These are phyloP conservation scores for Limonius californicus DNA, from an alignment of 1,140 invertebrate species.

Conservation along the genomic window DNA sequence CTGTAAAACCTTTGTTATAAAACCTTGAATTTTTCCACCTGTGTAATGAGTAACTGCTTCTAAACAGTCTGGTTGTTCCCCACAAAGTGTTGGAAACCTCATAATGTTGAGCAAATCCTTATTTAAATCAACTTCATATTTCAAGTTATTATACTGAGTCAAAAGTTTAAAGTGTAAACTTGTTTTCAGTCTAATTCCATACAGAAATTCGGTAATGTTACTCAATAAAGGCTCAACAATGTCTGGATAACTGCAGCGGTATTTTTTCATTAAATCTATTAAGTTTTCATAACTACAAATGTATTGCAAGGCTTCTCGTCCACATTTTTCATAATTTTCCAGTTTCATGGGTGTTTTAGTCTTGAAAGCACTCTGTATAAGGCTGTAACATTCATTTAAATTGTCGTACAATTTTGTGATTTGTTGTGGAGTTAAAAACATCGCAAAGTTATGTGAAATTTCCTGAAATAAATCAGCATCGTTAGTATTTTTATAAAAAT, in stretches of 20 bases:
- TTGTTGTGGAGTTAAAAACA: slow-evolving; percentile 30
- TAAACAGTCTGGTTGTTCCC: slow-evolving; percentile 44
- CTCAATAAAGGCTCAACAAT: slow-evolving; percentile 59
- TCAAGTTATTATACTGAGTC: slow-evolving; percentile 21
- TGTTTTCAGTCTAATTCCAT: slow-evolving; percentile 53
- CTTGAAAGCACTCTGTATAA: neutral
- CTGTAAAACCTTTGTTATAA: slow-evolving; percentile 37
- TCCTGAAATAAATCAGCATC: slow-evolving; percentile 35
- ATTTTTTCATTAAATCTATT: slow-evolving; percentile 36
- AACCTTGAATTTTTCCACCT: slow-evolving; percentile 41
- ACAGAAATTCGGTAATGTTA: slow-evolving; percentile 58
- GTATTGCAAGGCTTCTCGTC: neutral
- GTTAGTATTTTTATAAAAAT: no score
- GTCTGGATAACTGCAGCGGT: slow-evolving; percentile 62
- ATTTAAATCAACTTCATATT: slow-evolving; percentile 26
- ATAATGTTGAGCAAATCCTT: slow-evolving; percentile 46
- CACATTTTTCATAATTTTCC: neutral
- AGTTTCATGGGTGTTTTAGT: neutral
- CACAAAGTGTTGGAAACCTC: slow-evolving; percentile 48
- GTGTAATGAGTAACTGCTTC: slow-evolving; percentile 49
- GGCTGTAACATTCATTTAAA: neutral
- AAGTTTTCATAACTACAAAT: neutral
- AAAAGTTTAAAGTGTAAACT: slow-evolving; percentile 47
- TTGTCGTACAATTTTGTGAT: slow-evolving; percentile 6
- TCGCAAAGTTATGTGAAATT: slow-evolving; percentile 31